Conservation (phyloP, 2,797 vertebrate species). For the Sorex maritimensis region DNA sequence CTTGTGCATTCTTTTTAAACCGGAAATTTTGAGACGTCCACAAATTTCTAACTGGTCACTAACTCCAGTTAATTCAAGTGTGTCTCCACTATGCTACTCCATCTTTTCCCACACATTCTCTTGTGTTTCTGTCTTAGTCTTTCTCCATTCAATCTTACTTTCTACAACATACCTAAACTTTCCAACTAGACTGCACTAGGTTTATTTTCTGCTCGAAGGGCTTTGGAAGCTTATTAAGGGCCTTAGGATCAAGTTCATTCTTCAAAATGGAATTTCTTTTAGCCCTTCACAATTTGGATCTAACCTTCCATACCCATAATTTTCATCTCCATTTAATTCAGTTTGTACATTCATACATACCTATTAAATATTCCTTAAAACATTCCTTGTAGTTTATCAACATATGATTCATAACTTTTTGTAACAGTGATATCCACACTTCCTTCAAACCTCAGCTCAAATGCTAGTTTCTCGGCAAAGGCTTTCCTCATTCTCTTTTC, state of each 20-base stretch:
- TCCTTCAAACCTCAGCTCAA: slow-evolving; percentile 17
- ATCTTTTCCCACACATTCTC: neutral
- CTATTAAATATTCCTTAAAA: neutral
- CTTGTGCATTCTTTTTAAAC: neutral
- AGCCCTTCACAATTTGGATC: slow-evolving; percentile 12
- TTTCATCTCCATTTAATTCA: slow-evolving; percentile 16
- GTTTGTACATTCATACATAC: neutral
- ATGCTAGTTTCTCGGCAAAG: slow-evolving; percentile 36
- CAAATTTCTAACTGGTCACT: slow-evolving; percentile 23
- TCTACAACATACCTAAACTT: neutral
- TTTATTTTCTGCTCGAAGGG: slow-evolving; percentile 51
- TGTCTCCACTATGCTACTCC: neutral
- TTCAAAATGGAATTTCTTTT: slow-evolving; percentile 36
- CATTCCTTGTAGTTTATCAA: slow-evolving; percentile 15
- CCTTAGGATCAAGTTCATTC: slow-evolving; percentile 16
- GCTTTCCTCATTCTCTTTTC: slow-evolving; percentile 37
- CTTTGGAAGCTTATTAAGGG: slow-evolving; percentile 48
- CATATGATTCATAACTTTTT: slow-evolving; percentile 19
- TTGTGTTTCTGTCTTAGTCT: neutral
- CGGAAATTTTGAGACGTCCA: slow-evolving; percentile 29
- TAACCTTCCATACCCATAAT: slow-evolving; percentile 2
- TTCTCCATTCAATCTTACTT: slow-evolving; percentile 19
- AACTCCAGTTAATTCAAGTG: neutral
- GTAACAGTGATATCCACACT: slow-evolving; percentile 11
- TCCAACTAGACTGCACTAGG: slow-evolving; percentile 17